These are phyloP conservation scores for Ennomos quercinarius DNA, from an alignment of 2,888 invertebrate genomes.

Conservation along the genomic window DNA sequence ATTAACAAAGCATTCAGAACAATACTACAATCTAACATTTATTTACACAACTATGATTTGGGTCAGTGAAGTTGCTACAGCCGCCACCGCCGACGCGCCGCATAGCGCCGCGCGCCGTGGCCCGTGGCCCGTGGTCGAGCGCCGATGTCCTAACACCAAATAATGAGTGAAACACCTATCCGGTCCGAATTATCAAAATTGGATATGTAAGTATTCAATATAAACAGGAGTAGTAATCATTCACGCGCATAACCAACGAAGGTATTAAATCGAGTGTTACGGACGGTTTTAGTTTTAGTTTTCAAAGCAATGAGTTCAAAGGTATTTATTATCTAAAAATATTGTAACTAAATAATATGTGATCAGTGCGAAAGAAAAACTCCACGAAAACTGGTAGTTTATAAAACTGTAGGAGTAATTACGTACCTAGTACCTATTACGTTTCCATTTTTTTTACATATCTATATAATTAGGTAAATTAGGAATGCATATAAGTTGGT, in stretches of 20 bases:
- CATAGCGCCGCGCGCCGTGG: conserved; percentile 10
- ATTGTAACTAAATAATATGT: no score
- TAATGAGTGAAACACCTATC: conserved; percentile 45
- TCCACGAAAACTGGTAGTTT: no score
- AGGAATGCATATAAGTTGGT: no score
- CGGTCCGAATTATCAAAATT: conserved; percentile 54
- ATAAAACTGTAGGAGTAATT: no score
- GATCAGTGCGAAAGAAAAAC: no score
- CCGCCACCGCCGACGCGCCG: conserved; percentile 39
- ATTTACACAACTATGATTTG: conserved; percentile 56
- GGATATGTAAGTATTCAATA: conserved; percentile 51
- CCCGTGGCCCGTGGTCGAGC: conserved; percentile 16
- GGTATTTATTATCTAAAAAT: conserved; percentile 20
- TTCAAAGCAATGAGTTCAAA: conserved; percentile 30
- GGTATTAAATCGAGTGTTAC: conserved; percentile 29
- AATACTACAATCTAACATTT: conserved; percentile 12
- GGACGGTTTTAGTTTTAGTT: conserved; percentile 1
- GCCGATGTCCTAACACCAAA: conserved; percentile 28
- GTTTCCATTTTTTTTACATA: no score
- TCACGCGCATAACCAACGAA: conserved; percentile 54
- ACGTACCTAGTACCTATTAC: no score
- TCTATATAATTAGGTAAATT: no score
- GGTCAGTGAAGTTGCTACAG: conserved; percentile 58
- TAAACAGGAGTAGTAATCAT: conserved; percentile 55
- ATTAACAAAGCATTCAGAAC: neutral